Evolutionary conservation across 2,113 vertebrate species (phyloP).

Genomic region (Podilymbus podiceps): DNA sequence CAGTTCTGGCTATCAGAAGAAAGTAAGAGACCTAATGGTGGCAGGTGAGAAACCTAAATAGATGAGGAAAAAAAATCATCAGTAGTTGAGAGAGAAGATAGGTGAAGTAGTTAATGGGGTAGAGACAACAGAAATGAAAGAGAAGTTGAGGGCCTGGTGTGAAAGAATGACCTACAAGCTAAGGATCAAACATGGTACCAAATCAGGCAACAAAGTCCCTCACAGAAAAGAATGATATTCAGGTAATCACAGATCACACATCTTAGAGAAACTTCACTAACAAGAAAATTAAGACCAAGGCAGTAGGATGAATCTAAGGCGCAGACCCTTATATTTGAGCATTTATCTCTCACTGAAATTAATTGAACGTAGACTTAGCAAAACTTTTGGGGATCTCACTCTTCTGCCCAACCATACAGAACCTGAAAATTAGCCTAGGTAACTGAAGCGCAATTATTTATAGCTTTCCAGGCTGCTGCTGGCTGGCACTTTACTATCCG

Average conservation of each 20-base stretch:
- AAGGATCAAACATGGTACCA: not conserved
- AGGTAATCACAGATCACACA: not conserved
- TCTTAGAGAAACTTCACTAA: not conserved
- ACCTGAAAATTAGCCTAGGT: not conserved
- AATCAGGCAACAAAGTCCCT: not conserved
- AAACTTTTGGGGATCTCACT: not conserved
- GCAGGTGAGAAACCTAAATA: not conserved
- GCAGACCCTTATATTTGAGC: not conserved
- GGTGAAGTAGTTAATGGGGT: not conserved
- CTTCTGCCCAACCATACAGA: not conserved
- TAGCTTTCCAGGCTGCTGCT: not conserved
- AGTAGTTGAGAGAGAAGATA: not conserved
- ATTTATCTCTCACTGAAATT: not conserved
- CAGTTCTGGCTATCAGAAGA: not conserved
- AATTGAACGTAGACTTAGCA: not conserved
- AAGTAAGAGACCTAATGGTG: fast-evolving
- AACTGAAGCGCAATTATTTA: not conserved
- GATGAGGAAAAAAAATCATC: not conserved
- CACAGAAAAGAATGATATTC: not conserved
- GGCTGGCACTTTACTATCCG: not conserved
- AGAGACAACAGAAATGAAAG: not conserved
- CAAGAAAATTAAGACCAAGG: not conserved
- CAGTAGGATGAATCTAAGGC: not conserved
- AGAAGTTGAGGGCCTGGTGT: not conserved
- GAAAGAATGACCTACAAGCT: not conserved